Base-by-base conservation (phyloP, 2,113 vertebrate genomes). In the Ctenomys sociabilis region DNA sequence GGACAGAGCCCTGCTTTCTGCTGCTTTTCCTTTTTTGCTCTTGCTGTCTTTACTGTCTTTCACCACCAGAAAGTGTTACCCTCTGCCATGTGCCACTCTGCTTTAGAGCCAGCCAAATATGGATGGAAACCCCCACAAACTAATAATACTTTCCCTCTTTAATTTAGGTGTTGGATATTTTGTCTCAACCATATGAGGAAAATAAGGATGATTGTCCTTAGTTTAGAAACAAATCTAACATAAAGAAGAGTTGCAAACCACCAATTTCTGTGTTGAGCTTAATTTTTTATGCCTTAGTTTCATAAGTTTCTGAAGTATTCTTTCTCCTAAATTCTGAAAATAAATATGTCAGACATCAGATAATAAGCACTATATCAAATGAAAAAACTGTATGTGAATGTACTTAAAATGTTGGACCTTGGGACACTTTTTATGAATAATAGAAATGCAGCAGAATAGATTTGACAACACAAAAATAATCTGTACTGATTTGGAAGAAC, bases 201-300 rank as follows among this genome's bases (percentile, higher is more conserved):
- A 54, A 17, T 54, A 54, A 54, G 54, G 54, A 54, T 54, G 54
- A 28, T 70, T 84, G 12, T 63, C 59, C 85, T 72, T 83, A 78
- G 72, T 96, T 84, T 28, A 85, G 35, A 64, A 94, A 81, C 13
- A 49, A 95, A 73, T 86, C 93, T 37, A 90, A 90, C 21, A 30
- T 87, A 87, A 91, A 86, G 17, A 32, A 90, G 90, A 89, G 57
- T 30, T 88, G 26, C 14, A 91, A 28, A 57, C 19, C 28, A 70
- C 13, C 63, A 37, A 89, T 83, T 97, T 88, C 37, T 64, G 4
- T 90, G 17, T 86, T 88, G 57, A 4, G 88, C 40, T 70, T 92
- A 90, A 82, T 93, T 86, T 95, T 95, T 88, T 54, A 12, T 54
- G 54, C 16, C 37, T 26, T 78, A 72, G 1, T 87, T 84, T 35